These are phyloP conservation scores for Leucoraja erinaceus DNA, from an alignment of 2,113 vertebrate species.

Conservation along the genomic window DNA sequence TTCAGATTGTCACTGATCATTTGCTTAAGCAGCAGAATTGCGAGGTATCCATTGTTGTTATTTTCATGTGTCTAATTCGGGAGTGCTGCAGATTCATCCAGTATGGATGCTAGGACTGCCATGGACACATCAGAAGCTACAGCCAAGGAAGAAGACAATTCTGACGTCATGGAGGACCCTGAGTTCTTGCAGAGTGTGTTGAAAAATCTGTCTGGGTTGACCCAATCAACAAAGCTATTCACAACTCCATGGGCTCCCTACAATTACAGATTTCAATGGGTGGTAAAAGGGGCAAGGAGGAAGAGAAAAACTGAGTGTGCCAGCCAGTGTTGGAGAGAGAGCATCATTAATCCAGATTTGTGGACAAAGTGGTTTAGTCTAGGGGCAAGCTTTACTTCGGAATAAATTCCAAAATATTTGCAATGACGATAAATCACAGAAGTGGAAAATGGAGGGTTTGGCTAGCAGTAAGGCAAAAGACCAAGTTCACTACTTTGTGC, in stretches of 20 bases:
- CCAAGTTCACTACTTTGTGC: no score
- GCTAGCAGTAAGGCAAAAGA: no score
- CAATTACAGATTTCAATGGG: slow-evolving; percentile 72
- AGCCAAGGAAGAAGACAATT: slow-evolving; percentile 88
- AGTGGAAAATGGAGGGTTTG: no score
- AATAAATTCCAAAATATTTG: no score
- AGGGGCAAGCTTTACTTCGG: no score
- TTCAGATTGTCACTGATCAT: no score
- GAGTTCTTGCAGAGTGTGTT: slow-evolving; percentile 94
- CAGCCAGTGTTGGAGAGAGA: no score
- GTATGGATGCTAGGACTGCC: slow-evolving; percentile 70
- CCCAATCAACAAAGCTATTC: slow-evolving; percentile 93
- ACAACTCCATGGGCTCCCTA: slow-evolving; percentile 92
- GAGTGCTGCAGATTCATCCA: slow-evolving; percentile 52
- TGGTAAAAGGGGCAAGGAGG: slow-evolving; percentile 71
- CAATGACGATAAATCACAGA: no score
- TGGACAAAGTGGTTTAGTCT: no score
- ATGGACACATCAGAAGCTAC: slow-evolving; percentile 82
- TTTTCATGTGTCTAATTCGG: slow-evolving; percentile 56
- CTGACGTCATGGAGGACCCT: slow-evolving; percentile 94
- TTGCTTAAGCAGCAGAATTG: no score
- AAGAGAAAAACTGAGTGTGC: slow-evolving; percentile 55
- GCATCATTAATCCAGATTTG: not conserved
- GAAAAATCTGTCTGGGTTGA: slow-evolving; percentile 95
- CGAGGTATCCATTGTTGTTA: no score